Percentiles rank a stretch among this genome's conserved stretches.
Evolutionary conservation across 2,797 vertebrate species (phyloP).

Genomic region (Macrochelys suwanniensis): DNA sequence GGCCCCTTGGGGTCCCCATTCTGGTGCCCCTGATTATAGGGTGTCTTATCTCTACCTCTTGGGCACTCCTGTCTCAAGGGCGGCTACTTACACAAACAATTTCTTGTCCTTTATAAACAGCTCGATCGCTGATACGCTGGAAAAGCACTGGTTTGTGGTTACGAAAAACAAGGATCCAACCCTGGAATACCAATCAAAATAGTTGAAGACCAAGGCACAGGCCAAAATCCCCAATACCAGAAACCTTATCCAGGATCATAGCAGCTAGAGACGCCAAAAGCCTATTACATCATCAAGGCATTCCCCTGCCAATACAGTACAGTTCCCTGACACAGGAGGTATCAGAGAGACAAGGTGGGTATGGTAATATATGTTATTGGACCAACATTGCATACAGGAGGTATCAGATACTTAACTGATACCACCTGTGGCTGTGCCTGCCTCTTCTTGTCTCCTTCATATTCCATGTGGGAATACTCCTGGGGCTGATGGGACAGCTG

Average conservation of each 20-base stretch:
- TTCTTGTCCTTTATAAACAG: constrained; percentile 91
- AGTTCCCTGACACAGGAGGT: background rate
- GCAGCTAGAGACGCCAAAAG: background rate
- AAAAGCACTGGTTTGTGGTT: constrained; percentile 89
- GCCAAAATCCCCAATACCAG: background rate
- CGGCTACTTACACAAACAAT: constrained; percentile 86
- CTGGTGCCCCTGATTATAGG: background rate
- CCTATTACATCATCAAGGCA: background rate
- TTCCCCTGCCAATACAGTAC: background rate
- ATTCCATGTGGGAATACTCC: background rate
- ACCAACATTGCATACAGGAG: too few relatives aligned
- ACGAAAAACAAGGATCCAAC: constrained; percentile 89
- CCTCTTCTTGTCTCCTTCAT: background rate
- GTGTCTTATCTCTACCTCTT: background rate
- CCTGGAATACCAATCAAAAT: constrained; percentile 73
- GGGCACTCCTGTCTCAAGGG: background rate
- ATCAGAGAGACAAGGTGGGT: background rate
- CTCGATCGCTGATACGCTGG: constrained; percentile 87
- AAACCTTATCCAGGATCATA: background rate
- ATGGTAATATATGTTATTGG: too few relatives aligned
- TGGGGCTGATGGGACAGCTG: fast-evolving
- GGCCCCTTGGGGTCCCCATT: too few relatives aligned
- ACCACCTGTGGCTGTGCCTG: background rate
- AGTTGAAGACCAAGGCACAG: background rate
- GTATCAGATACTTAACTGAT: background rate